Conservation (phyloP, 2,113 vertebrate genomes). For the Semnornis frantzii region DNA sequence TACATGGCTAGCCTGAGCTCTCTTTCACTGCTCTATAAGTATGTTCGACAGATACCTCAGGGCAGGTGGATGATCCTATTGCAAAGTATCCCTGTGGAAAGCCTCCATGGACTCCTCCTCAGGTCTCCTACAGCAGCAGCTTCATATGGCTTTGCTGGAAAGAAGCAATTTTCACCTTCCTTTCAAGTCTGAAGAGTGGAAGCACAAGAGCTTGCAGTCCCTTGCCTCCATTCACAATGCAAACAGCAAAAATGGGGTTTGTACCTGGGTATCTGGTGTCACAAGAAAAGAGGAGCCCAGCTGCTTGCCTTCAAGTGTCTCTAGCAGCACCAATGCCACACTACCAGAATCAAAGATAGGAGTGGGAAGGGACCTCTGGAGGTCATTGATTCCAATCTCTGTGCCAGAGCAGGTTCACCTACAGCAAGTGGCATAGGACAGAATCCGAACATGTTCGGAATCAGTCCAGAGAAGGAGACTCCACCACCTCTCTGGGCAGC, state of each 20-base stretch:
- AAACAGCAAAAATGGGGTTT: background rate
- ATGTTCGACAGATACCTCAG: background rate
- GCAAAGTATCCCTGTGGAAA: background rate
- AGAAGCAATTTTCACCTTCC: background rate
- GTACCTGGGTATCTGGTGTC: background rate
- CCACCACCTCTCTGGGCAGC: too few relatives aligned
- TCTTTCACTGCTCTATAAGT: accelerated
- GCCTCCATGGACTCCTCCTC: background rate
- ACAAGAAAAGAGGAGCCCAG: background rate
- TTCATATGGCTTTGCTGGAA: background rate
- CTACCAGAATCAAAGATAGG: too few relatives aligned
- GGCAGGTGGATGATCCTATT: background rate
- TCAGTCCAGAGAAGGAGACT: too few relatives aligned
- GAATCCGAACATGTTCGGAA: too few relatives aligned
- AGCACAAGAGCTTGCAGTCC: background rate
- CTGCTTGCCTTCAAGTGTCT: background rate
- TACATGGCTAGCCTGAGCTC: accelerated
- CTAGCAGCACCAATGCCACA: background rate
- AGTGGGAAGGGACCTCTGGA: too few relatives aligned
- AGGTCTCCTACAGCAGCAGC: background rate
- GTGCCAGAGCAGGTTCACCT: too few relatives aligned
- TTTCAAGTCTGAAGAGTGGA: background rate
- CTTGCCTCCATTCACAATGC: background rate
- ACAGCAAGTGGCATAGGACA: too few relatives aligned
- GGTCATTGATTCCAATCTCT: too few relatives aligned